Evolutionary conservation across 1,140 invertebrate genomes (phyloP).

Genomic region (Drosophila suzukii): DNA sequence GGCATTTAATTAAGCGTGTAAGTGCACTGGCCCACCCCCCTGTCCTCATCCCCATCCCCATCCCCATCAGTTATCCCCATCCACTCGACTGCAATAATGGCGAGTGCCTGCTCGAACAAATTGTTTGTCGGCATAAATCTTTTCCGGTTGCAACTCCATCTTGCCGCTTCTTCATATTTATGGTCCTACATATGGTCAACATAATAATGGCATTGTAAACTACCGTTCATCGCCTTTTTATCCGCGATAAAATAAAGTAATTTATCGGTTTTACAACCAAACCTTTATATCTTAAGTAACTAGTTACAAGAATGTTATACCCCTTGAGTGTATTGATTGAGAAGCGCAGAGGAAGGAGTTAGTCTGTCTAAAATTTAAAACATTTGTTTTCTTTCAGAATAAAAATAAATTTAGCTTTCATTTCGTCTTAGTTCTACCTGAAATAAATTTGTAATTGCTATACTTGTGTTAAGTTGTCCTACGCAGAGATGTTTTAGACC

Average conservation of each 20-base stretch:
- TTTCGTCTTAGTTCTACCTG: no score
- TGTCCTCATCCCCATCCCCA: background rate
- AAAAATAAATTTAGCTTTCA: no score
- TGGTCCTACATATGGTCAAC: background rate
- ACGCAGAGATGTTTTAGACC: no score
- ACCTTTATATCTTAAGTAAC: background rate
- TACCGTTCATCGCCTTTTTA: background rate
- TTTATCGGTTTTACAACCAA: background rate
- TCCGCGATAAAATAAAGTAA: slow-evolving; percentile 7
- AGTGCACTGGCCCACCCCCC: slow-evolving; percentile 46
- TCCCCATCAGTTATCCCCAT: slow-evolving; percentile 2
- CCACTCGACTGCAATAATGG: slow-evolving; percentile 18
- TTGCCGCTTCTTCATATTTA: slow-evolving; percentile 13
- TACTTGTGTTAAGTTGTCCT: no score
- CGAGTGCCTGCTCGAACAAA: slow-evolving; percentile 30
- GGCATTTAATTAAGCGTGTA: slow-evolving; percentile 81
- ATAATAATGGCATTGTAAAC: slow-evolving; percentile 26
- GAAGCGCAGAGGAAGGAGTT: background rate
- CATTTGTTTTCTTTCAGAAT: no score
- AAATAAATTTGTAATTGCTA: no score
- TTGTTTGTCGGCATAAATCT: slow-evolving; percentile 48
- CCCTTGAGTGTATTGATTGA: background rate
- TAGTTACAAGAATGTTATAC: background rate
- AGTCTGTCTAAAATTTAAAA: no score
- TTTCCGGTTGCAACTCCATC: slow-evolving; percentile 14